Evolutionary conservation across 2,797 vertebrate species (phyloP).

Genomic region (Acrossocheilus fasciatus): DNA sequence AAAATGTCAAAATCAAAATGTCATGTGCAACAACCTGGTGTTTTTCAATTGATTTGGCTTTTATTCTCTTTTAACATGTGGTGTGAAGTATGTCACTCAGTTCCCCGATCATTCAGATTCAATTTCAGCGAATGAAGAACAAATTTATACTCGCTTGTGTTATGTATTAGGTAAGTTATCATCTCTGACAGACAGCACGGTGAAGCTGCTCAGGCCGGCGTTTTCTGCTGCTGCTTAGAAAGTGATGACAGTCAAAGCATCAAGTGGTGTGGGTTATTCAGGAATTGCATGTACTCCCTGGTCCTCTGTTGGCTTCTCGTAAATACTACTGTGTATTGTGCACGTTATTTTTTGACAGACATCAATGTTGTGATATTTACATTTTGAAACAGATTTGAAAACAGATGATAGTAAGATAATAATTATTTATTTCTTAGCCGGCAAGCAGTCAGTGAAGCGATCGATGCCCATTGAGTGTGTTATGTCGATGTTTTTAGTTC

Average conservation of each 20-base stretch:
- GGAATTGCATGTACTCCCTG: too few relatives aligned
- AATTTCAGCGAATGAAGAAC: not conserved
- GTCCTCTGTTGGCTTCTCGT: too few relatives aligned
- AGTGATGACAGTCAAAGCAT: not conserved
- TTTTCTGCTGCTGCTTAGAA: not conserved
- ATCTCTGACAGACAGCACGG: not conserved
- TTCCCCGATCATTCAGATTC: not conserved
- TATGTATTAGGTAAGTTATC: not conserved
- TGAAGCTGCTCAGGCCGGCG: not conserved
- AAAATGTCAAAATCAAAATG: not conserved
- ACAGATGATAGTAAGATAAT: too few relatives aligned
- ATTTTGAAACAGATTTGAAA: too few relatives aligned
- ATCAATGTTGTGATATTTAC: too few relatives aligned
- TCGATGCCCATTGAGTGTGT: too few relatives aligned
- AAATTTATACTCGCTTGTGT: not conserved
- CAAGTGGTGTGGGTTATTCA: not conserved
- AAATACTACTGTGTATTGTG: too few relatives aligned
- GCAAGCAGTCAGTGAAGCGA: too few relatives aligned
- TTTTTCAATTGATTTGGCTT: not conserved
- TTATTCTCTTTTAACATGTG: not conserved
- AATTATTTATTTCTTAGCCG: too few relatives aligned
- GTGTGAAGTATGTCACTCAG: not conserved
- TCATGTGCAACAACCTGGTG: not conserved
- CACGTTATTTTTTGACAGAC: too few relatives aligned
- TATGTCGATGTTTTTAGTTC: too few relatives aligned